phyloP scores from a whole-genome alignment of 2,113 vertebrate genomes.

The Plectropomus leopardus region DNA sequence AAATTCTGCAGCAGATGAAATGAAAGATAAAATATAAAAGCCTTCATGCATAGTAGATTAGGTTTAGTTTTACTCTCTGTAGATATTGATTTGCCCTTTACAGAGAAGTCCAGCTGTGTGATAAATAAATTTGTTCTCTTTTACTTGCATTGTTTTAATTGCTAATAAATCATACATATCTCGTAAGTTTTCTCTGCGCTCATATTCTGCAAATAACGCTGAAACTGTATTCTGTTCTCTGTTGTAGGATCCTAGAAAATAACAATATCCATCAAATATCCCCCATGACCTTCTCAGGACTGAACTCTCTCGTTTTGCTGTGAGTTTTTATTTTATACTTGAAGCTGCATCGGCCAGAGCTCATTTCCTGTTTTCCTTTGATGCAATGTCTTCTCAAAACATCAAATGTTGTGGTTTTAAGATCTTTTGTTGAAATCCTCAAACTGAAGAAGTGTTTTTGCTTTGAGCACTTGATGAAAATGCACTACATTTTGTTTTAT shows the following conservation, averaged over 20 bases:
- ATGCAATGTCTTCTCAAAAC: constrained; percentile 16
- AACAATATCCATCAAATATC: constrained; percentile 92
- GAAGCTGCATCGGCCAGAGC: background rate
- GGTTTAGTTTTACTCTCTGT: background rate
- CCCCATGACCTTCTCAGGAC: constrained; percentile 91
- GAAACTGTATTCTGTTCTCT: constrained; percentile 30
- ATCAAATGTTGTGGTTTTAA: background rate
- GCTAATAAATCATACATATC: background rate
- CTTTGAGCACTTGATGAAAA: constrained; percentile 3
- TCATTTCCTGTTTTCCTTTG: background rate
- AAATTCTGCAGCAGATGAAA: background rate
- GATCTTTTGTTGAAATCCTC: background rate
- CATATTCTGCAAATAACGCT: background rate
- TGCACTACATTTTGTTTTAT: background rate
- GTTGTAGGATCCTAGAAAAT: constrained; percentile 92
- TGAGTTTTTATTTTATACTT: constrained; percentile 82
- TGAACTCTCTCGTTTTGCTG: constrained; percentile 94
- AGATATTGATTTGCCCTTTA: background rate
- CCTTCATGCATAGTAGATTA: background rate
- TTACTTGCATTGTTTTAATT: background rate
- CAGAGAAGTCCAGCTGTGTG: background rate
- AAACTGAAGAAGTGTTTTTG: constrained; percentile 52
- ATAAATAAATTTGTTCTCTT: background rate
- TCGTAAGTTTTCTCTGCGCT: background rate
- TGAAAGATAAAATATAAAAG: background rate